A percentile compares a stretch with the other conserved stretches of the same genome.
Evolutionary conservation across 2,113 vertebrate genomes (phyloP).

Genomic region (Actenoides lindsayi): DNA sequence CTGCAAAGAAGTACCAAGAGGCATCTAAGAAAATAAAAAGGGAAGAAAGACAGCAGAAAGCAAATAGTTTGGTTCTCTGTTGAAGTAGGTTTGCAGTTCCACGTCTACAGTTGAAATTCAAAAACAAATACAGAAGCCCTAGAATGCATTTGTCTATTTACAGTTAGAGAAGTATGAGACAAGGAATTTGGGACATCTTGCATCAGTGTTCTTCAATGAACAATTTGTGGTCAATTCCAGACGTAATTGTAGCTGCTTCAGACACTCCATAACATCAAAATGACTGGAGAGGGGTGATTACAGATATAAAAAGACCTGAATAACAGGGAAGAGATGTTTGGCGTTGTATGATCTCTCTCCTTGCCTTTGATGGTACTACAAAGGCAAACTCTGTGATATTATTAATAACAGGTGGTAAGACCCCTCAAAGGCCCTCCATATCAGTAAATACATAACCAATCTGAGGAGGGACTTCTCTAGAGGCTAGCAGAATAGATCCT

Average conservation of each 20-base stretch:
- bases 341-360: neutral
- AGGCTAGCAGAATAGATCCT: neutral
- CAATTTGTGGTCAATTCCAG: neutral
- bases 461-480: neutral
- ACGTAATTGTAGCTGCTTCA: neutral
- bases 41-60: conserved; percentile 1
- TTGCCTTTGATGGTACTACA: neutral
- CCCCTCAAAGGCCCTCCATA: neutral
- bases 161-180: neutral
- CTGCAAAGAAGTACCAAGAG: neutral
- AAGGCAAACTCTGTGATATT: neutral
- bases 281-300: neutral
- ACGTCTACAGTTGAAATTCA: neutral
- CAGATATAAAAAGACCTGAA: neutral
- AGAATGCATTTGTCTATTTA: neutral
- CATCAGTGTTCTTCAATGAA: neutral
- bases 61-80: neutral
- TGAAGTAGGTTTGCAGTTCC: neutral
- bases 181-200: neutral
- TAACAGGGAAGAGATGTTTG: neutral
- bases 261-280: neutral
- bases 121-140: neutral
- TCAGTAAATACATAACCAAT: neutral
- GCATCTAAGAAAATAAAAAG: neutral
- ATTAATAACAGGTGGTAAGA: neutral